phyloP scores from a whole-genome alignment of 2,113 vertebrate genomes.

The Cricetomys ansorgei region DNA sequence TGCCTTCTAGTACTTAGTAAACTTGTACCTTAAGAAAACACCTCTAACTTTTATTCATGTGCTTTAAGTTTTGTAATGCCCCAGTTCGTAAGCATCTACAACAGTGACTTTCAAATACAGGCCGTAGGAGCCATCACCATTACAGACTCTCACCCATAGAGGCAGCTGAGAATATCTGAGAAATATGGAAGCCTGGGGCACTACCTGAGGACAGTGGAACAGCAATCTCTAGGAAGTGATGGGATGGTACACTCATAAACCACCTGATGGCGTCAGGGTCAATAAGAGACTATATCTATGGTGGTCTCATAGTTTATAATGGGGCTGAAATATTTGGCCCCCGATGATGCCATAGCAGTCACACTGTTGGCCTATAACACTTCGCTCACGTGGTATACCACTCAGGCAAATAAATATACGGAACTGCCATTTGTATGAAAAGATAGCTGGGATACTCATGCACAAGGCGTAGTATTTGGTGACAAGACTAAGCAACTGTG shows the following conservation, averaged over 20 bases:
- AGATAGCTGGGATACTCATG: not conserved
- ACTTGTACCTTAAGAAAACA: not conserved
- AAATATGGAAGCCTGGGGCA: not conserved
- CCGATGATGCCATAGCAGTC: not conserved
- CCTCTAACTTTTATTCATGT: not conserved
- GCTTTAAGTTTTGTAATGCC: not conserved
- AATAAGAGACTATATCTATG: not conserved
- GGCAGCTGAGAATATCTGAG: not conserved
- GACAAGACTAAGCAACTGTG: not conserved
- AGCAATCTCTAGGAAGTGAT: not conserved
- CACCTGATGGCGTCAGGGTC: not conserved
- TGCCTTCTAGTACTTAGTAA: not conserved
- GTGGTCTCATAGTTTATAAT: too few relatives aligned
- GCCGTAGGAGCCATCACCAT: not conserved
- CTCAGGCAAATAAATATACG: not conserved
- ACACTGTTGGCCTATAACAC: not conserved
- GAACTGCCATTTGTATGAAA: not conserved
- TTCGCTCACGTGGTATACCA: not conserved
- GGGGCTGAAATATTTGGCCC: not conserved
- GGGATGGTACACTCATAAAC: not conserved
- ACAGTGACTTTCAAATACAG: not conserved
- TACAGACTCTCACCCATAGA: not conserved
- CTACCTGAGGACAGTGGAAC: not conserved
- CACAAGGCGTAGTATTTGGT: not conserved
- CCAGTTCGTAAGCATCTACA: not conserved